Conservation (phyloP, 1,140 invertebrate genomes). For the Philotrypesis tridentata region DNA sequence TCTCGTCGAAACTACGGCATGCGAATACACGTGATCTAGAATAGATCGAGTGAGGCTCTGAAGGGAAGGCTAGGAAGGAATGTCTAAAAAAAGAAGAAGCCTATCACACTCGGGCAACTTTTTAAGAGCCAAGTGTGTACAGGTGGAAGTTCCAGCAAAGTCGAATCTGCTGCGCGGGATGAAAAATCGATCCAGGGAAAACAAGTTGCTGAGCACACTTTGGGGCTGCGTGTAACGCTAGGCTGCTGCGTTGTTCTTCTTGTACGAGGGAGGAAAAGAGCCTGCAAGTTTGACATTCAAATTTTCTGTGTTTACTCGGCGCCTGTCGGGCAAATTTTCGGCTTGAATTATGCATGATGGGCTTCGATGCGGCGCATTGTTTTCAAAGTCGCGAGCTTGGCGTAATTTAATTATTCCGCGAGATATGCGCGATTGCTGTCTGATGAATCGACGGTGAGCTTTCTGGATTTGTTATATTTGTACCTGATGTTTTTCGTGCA, state of each 20-base stretch:
- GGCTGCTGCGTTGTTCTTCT: not conserved
- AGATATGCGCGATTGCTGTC: not conserved
- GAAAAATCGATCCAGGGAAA: constrained; percentile 2
- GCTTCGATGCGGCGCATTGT: not conserved
- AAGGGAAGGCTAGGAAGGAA: constrained; percentile 34
- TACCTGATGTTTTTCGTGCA: too few species aligned
- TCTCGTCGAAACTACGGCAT: not conserved
- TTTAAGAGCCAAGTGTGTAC: not conserved
- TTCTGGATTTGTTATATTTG: too few species aligned
- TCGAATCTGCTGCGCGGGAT: not conserved
- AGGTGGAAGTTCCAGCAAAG: not conserved
- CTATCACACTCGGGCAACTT: not conserved
- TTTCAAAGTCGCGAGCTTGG: not conserved
- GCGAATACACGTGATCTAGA: not conserved
- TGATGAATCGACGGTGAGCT: not conserved
- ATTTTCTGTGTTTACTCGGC: constrained; percentile 10
- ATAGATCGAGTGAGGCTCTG: constrained; percentile 12
- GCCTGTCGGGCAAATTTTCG: constrained; percentile 16
- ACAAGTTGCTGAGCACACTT: not conserved
- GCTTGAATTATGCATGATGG: constrained; percentile 19
- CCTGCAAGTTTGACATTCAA: constrained; percentile 25
- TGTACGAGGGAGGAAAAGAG: not conserved
- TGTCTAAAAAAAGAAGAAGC: constrained; percentile 43
- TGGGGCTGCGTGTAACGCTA: not conserved
- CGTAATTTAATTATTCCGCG: not conserved